phyloP scores from a whole-genome alignment of 2,113 vertebrate species.

The Machaerirhynchus nigripectus region DNA sequence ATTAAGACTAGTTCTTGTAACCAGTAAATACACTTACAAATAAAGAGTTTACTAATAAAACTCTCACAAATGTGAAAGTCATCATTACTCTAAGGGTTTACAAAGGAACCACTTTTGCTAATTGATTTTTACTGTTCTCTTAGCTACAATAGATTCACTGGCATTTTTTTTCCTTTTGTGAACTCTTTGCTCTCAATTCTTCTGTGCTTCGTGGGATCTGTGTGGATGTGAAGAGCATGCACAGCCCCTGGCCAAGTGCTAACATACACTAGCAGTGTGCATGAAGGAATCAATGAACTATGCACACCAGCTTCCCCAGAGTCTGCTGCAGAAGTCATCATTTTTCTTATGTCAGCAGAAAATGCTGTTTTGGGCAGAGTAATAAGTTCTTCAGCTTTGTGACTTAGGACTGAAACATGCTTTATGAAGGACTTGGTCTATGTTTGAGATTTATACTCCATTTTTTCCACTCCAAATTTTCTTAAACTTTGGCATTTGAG shows the following conservation, averaged over 20 bases:
- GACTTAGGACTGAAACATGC: neutral
- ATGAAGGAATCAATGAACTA: neutral
- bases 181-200: neutral
- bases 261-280: fast-evolving
- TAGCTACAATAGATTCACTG: neutral
- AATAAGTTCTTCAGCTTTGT: neutral
- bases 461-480: neutral
- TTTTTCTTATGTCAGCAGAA: neutral
- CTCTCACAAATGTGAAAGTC: neutral
- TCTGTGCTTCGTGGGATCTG: neutral
- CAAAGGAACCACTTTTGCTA: neutral
- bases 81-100: neutral
- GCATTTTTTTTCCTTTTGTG: neutral
- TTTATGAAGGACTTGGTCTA: neutral
- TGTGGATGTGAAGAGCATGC: neutral
- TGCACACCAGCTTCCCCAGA: neutral
- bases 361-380: neutral
- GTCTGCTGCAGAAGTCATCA: neutral
- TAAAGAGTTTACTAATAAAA: neutral
- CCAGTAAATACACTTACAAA: neutral
- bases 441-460: neutral
- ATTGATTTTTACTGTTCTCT: neutral
- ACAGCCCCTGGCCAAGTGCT: neutral
- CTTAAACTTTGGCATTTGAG: neutral
- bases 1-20: neutral